These are phyloP conservation scores for Drosophila mauritiana DNA, from an alignment of 1,140 invertebrate genomes.

Conservation along the genomic window DNA sequence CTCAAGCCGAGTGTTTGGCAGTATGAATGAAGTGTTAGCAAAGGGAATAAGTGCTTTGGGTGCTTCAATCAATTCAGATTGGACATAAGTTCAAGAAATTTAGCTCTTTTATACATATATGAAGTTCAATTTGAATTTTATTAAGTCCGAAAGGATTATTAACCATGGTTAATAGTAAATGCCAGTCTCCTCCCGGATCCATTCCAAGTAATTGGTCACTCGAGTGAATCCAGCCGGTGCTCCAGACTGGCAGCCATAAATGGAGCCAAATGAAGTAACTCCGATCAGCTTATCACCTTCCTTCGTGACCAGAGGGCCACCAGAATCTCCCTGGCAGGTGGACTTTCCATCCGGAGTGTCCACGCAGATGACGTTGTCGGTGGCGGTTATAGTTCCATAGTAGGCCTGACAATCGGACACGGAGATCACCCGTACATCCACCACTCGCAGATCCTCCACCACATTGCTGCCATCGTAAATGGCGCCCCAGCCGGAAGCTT, in stretches of 20 bases:
- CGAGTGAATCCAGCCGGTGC: slow-evolving; percentile 86
- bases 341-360: slow-evolving; percentile 52
- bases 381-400: slow-evolving; percentile 32
- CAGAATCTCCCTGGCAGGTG: slow-evolving; percentile 64
- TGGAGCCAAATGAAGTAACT: slow-evolving; percentile 85
- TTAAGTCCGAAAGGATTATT: not conserved
- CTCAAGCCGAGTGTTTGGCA: not conserved
- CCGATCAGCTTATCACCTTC: slow-evolving; percentile 79
- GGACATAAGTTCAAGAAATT: no score
- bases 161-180: slow-evolving; percentile 63
- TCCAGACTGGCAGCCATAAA: slow-evolving; percentile 85
- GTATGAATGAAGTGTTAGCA: not conserved
- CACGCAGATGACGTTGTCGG: slow-evolving; percentile 49
- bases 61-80: no score
- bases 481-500: slow-evolving; percentile 60
- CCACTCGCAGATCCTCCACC: slow-evolving; percentile 30
- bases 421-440: slow-evolving; percentile 38
- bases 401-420: slow-evolving; percentile 39
- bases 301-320: slow-evolving; percentile 58
- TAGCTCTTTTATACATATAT: no score
- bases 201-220: slow-evolving; percentile 85
- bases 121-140: not conserved
- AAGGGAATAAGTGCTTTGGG: no score
- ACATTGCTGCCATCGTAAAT: slow-evolving; percentile 55
- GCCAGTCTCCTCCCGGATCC: slow-evolving; percentile 86